Base-by-base conservation (phyloP, 1,140 invertebrate species). In the Cryptotermes secundus region DNA sequence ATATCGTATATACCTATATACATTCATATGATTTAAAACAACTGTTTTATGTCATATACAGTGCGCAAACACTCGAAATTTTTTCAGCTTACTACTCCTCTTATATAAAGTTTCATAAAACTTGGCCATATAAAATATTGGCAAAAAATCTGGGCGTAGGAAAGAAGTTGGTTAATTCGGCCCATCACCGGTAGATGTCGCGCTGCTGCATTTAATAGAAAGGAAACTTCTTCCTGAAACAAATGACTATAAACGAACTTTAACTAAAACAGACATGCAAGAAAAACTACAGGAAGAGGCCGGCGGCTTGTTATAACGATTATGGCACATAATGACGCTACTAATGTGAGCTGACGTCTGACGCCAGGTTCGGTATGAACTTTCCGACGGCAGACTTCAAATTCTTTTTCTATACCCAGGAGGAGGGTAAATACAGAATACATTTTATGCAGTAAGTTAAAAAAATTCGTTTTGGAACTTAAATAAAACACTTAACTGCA, bases 401-500 rank as follows among this genome's bases (percentile, higher is more conserved):
- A 72, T 72, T 72, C 26, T n/a, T n/a, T n/a, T n/a, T 7, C 9
- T 31, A 72, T 31, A 72, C 31, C 26, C n/a, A 1, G 16, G 14
- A 26, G n/a, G 4, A 72, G 59, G n/a, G 59, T 72, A 72, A 31
- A 72, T 72, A 72, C 26, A 31, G 26, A 72, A 31, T 16, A 31
- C 9, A 9, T 72, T 72, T 72, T 72, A 72, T 72, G n/a, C 26
- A 9, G 6, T 2, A 72, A 72, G 59, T 72, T 72, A 72, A 72
- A 72, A n/a, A 31, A 31, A 7, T 72, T 72, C 59, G 9, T 72
- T 72, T 72, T 14, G 26, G 16, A 72, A 72, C 9, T 72, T 72
- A 72, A n/a, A 72, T 31, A 72, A 72, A 72, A 72, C 59, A 72
- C 59, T 72, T 72, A 72, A 72, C 26, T 72, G n/a, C 59, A 72